Evolutionary conservation across 2,888 invertebrate species (phyloP).

Genomic region (Carterocephalus palaemon): DNA sequence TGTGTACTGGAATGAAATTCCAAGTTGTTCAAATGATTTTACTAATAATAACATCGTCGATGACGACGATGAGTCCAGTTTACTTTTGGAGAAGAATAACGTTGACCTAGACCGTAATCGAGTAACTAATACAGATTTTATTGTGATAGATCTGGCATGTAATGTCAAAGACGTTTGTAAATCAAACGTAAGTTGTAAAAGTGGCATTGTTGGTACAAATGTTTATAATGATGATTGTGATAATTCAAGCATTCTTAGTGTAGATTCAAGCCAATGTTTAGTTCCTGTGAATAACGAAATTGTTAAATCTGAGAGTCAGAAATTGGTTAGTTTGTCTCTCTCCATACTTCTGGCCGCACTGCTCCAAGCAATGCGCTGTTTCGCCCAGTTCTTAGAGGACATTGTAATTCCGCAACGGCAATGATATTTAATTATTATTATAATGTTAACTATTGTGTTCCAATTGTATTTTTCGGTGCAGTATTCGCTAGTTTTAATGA

Average conservation of each 20-base stretch:
- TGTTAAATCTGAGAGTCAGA: conserved; percentile 66
- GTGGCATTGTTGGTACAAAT: conserved; percentile 50
- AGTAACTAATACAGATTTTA: conserved; percentile 49
- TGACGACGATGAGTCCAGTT: conserved; percentile 40
- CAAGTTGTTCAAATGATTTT: conserved; percentile 65
- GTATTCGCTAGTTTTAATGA: conserved; percentile 54
- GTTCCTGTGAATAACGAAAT: conserved; percentile 73
- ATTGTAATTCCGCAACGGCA: conserved; percentile 73
- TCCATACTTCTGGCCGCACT: conserved; percentile 80
- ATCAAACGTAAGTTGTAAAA: conserved; percentile 39
- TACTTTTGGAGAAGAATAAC: conserved; percentile 31
- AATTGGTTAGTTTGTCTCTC: conserved; percentile 79
- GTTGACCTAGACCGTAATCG: conserved; percentile 31
- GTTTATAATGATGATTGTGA: conserved; percentile 54
- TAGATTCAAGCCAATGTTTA: conserved; percentile 60
- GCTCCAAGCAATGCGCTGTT: conserved; percentile 81
- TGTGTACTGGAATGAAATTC: conserved; percentile 71
- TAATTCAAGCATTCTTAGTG: conserved; percentile 55
- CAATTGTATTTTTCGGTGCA: conserved; percentile 45
- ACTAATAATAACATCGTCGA: conserved; percentile 53
- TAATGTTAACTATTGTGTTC: conserved; percentile 48
- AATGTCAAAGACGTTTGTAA: conserved; percentile 52
- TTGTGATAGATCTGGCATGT: conserved; percentile 72
- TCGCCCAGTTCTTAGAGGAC: conserved; percentile 80
- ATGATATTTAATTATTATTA: conserved; percentile 30